Conservation (phyloP, 2,113 vertebrate species). For the Oriolus oriolus region DNA sequence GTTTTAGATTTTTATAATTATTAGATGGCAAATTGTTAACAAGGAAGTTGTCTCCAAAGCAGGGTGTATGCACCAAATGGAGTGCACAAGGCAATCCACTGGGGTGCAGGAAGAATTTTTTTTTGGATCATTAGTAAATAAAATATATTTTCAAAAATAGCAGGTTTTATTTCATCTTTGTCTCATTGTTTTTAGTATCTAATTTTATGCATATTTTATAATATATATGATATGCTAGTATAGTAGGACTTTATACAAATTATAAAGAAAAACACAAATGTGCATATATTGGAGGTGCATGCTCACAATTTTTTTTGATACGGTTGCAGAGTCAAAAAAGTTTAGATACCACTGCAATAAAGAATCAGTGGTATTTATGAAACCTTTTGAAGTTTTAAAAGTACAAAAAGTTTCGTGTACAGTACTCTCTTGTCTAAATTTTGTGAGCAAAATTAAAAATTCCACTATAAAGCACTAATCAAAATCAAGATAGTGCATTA, state of each 20-base stretch:
- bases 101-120: neutral
- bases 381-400: neutral
- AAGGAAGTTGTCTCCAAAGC: neutral
- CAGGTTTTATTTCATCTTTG: neutral
- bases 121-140: neutral
- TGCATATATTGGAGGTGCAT: fast-evolving
- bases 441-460: neutral
- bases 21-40: neutral
- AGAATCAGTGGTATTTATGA: neutral
- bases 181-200: neutral
- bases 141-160: fast-evolving
- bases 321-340: neutral
- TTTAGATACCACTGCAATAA: neutral
- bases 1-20: neutral
- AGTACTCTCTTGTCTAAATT: neutral
- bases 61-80: fast-evolving
- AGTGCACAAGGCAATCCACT: neutral
- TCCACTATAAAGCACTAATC: neutral
- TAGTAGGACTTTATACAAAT: neutral
- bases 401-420: neutral
- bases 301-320: neutral
- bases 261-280: neutral
- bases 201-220: neutral
- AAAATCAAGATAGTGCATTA: neutral
- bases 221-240: neutral